A percentile compares a stretch with the other conserved stretches of the same genome.
Evolutionary conservation across 2,113 vertebrate genomes (phyloP).

Genomic region (Cavia aperea): DNA sequence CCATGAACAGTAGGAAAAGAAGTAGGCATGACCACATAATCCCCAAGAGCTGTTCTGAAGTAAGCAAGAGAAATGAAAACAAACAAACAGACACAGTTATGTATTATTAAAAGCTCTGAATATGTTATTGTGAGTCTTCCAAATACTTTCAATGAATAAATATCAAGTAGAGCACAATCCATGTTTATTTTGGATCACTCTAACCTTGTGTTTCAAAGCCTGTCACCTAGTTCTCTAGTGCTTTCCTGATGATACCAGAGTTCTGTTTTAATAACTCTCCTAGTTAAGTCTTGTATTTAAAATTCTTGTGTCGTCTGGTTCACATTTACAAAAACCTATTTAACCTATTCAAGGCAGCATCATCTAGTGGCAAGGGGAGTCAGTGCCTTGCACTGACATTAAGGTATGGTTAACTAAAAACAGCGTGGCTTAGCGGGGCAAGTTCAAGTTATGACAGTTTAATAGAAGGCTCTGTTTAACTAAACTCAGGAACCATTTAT

Average conservation of each 20-base stretch:
- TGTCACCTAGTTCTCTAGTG: neutral
- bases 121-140: neutral
- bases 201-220: neutral
- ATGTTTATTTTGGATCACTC: neutral
- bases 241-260: neutral
- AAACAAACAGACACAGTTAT: neutral
- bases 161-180: neutral
- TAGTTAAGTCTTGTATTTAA: neutral
- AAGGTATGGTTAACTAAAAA: constrained; percentile 14
- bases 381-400: neutral
- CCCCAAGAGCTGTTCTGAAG: neutral
- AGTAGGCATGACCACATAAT: neutral
- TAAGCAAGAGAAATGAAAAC: neutral
- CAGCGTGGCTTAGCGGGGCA: neutral
- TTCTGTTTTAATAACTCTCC: neutral
- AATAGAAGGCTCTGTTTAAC: neutral
- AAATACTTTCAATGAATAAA: neutral
- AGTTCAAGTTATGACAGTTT: neutral
- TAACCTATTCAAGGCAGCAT: constrained; percentile 12
- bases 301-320: neutral
- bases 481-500: constrained; percentile 29
- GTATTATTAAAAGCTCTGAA: neutral
- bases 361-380: neutral
- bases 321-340: neutral
- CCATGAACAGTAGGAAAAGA: neutral